Evolutionary conservation across 2,113 vertebrate species (phyloP).

Genomic region (Triplophysa tibetana): DNA sequence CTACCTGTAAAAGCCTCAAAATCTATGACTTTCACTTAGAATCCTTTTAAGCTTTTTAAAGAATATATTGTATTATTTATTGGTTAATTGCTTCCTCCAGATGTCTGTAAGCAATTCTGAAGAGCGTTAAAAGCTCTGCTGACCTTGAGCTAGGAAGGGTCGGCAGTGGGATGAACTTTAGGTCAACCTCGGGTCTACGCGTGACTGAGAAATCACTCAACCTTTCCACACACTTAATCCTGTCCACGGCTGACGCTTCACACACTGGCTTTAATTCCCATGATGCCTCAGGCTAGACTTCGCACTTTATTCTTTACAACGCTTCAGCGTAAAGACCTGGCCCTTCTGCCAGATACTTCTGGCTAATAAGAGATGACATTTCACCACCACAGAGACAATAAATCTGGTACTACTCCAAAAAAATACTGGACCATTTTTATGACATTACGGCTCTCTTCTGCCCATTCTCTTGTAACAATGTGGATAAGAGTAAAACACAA

Average conservation of each 20-base stretch:
- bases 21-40: neutral
- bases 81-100: neutral
- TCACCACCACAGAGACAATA: conserved; percentile 36
- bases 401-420: conserved; percentile 16
- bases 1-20: neutral
- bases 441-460: neutral
- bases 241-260: conserved; percentile 24
- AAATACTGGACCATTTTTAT: neutral
- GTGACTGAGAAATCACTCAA: neutral
- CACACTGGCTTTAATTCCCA: conserved; percentile 36
- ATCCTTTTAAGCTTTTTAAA: neutral
- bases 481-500: no score
- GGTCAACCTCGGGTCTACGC: neutral
- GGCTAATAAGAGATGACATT: conserved; percentile 36
- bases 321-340: conserved; percentile 41
- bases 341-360: conserved; percentile 36
- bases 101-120: neutral
- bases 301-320: conserved; percentile 32
- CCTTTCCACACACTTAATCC: conserved; percentile 18
- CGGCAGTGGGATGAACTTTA: conserved; percentile 1
- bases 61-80: neutral
- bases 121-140: neutral
- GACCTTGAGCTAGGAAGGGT: neutral
- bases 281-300: conserved; percentile 33
- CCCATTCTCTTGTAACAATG: neutral